Base-by-base conservation (phyloP, 2,888 invertebrate genomes). In the Tenthredo distinguenda region DNA sequence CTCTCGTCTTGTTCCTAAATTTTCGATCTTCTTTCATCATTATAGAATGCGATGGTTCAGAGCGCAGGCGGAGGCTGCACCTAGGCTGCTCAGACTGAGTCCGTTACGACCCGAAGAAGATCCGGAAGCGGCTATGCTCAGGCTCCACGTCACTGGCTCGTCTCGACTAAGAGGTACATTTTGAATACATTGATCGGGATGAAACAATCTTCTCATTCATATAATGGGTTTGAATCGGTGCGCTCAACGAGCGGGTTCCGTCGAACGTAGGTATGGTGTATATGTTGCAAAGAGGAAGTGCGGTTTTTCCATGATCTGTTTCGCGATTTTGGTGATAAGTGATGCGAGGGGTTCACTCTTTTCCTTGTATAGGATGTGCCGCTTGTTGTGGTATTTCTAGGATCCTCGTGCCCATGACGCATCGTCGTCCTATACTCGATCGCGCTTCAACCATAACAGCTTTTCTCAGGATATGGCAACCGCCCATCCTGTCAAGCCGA, bases 11-110 rank as follows among this genome's bases (percentile, higher is more conserved):
- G 12, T 47, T 62, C 62, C 62, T 62, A 9, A 62, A 62, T 62
- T 62, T 12, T 26, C 62, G 62, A 62, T 62, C 1, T 83, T 18
- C 18, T 71, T 37, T 71, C 37, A 37, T 26, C 4, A 37, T 85
- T 79, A 12, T 76, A 92, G 92, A 90, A 96, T 96, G 96, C 96
- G 96, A 94, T 96, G 96, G 96, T 96, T 96, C 94, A 96, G 95
- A 87, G 94, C 94, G 93, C 95, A 95, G 91, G 93, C 94, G 89
- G 95, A 95, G 91, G 96, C 95, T 94, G 95, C 96, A 92, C 96
- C 96, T 90, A 95, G 96, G 94, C 95, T 96, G 91, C 94, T 96
- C 88, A 96, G 96, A 93, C 95, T 96, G 87, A 96, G 96, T 87
- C 96, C 96, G 58, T 91, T 95, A 85, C 92, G 94, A 88, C 92